These are phyloP conservation scores for Periophthalmus modestus DNA, from an alignment of 2,113 vertebrate genomes.

Conservation along the genomic window DNA sequence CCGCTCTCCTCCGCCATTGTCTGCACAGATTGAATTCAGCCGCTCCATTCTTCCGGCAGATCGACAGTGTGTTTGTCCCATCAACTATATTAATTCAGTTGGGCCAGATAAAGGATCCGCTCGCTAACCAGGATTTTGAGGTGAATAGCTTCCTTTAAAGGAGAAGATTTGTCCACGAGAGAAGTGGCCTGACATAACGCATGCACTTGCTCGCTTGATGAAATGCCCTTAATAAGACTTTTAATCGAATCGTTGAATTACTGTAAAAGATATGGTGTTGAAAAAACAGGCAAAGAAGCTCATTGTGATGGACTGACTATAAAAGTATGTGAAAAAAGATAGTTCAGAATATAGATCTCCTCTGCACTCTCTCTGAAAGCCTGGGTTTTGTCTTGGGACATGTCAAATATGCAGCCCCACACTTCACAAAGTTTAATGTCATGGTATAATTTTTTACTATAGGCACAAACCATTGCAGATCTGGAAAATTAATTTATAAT, in stretches of 20 bases:
- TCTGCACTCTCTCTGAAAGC: background rate
- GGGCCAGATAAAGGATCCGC: constrained; percentile 72
- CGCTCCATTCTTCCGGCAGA: constrained; percentile 77
- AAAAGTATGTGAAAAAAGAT: constrained; percentile 29
- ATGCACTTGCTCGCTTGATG: constrained; percentile 51
- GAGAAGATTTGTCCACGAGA: constrained; percentile 21
- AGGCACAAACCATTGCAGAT: background rate
- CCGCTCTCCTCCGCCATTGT: constrained; percentile 66
- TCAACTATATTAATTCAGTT: constrained; percentile 78
- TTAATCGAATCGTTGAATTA: constrained; percentile 63
- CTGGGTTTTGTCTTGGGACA: background rate
- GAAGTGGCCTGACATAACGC: constrained; percentile 45
- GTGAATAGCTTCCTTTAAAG: constrained; percentile 62
- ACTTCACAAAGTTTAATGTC: background rate
- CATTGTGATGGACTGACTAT: constrained; percentile 43
- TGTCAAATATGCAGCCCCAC: background rate
- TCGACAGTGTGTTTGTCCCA: constrained; percentile 80
- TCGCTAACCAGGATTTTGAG: constrained; percentile 73
- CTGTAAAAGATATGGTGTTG: constrained; percentile 45
- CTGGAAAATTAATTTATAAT: background rate
- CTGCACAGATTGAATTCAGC: constrained; percentile 78
- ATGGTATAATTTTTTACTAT: background rate
- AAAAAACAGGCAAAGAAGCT: constrained; percentile 34
- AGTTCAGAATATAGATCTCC: background rate
- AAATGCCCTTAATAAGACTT: constrained; percentile 57